These are phyloP conservation scores for Drosophila ohnishii DNA, from an alignment of 1,140 invertebrate genomes.

Conservation along the genomic window DNA sequence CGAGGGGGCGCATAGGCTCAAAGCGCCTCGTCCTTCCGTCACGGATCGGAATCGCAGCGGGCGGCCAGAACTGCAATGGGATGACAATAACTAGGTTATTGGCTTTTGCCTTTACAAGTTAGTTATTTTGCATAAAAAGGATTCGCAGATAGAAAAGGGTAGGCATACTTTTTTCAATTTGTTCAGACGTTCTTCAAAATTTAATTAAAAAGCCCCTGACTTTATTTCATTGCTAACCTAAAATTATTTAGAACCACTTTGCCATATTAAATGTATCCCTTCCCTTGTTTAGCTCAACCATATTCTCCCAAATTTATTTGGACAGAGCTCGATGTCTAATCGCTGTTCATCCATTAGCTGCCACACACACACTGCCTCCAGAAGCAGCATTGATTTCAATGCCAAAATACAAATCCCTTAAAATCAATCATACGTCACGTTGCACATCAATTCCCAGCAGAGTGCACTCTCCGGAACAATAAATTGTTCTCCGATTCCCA, in stretches of 20 bases:
- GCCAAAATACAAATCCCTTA: constrained; percentile 48
- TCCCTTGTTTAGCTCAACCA: not conserved
- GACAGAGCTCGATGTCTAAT: constrained; percentile 35
- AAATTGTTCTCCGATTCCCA: constrained; percentile 31
- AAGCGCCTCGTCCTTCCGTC: constrained; percentile 85
- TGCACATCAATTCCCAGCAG: constrained; percentile 60
- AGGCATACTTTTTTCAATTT: not conserved
- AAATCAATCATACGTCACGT: constrained; percentile 75
- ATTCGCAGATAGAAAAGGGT: not conserved
- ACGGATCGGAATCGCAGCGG: constrained; percentile 86
- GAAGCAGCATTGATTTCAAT: constrained; percentile 35
- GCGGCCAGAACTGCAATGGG: constrained; percentile 84
- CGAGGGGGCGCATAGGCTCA: constrained; percentile 85
- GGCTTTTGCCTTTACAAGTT: constrained; percentile 2
- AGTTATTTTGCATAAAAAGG: constrained; percentile 10
- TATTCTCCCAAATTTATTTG: not conserved
- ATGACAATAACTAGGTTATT: constrained; percentile 28
- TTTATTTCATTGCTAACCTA: not conserved
- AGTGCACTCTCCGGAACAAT: constrained; percentile 40
- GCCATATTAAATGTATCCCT: not conserved
- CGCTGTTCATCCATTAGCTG: constrained; percentile 32
- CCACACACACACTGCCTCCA: constrained; percentile 1
- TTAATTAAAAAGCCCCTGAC: not conserved
- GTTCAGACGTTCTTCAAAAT: not conserved
- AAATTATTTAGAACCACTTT: not conserved